A percentile compares a stretch with the other conserved stretches of the same genome.
Conservation (phyloP, 2,113 vertebrate genomes). For the Ornithorhynchus anatinus region DNA sequence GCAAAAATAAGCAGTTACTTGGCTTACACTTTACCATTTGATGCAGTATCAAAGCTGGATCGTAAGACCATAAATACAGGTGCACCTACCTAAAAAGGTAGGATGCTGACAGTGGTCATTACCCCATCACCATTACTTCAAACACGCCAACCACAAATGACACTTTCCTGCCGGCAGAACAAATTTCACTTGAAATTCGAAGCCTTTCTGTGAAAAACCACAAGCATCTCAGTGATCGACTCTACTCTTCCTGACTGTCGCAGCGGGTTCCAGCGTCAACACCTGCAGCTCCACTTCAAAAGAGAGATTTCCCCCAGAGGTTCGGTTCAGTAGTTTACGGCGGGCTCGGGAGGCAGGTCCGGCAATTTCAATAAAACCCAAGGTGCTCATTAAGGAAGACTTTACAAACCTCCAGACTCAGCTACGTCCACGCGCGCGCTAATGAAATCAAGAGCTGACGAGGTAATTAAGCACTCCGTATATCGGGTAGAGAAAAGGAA, state of each 20-base stretch:
- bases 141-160: too few species aligned
- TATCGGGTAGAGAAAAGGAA: fast-evolving
- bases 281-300: not conserved
- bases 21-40: too few species aligned
- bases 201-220: not conserved
- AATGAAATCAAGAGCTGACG: fast-evolving
- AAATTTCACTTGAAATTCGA: too few species aligned
- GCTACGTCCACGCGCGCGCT: fast-evolving
- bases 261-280: not conserved
- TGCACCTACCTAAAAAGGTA: too few species aligned
- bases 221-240: not conserved
- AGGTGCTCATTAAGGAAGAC: fast-evolving
- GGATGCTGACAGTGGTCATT: too few species aligned
- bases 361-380: not conserved
- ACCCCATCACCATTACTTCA: too few species aligned
- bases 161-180: too few species aligned
- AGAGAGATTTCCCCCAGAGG: fast-evolving
- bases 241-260: not conserved
- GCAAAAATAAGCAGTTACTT: too few species aligned
- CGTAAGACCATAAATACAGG: too few species aligned
- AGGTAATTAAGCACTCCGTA: fast-evolving
- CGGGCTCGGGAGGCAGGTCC: not conserved
- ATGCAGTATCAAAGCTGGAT: too few species aligned
- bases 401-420: too few species aligned
- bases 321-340: fast-evolving